Evolutionary conservation across 2,797 vertebrate genomes (phyloP).

Genomic region (Zenarchopterus dispar): DNA sequence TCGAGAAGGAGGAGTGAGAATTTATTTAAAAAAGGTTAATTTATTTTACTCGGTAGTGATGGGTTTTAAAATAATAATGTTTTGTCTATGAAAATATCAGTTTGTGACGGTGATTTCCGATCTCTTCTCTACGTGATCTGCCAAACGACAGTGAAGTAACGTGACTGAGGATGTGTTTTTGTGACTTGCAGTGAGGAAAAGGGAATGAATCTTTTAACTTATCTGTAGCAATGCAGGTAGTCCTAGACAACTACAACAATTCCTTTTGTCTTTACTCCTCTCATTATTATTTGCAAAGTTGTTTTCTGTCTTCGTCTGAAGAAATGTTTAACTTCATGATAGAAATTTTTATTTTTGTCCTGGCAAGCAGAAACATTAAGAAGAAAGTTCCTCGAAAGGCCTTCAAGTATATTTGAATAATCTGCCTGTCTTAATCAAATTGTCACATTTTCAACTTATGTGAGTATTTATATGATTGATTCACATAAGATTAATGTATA

Average conservation of each 20-base stretch:
- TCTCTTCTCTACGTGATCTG: conserved; percentile 69
- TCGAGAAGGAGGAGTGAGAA: conserved; percentile 77
- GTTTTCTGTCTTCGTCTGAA: conserved; percentile 21
- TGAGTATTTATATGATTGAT: conserved; percentile 13
- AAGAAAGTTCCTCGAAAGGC: conserved; percentile 26
- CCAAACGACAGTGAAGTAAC: conserved; percentile 68
- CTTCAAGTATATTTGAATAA: conserved; percentile 32
- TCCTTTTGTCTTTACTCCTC: conserved; percentile 19
- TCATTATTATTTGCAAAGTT: conserved; percentile 21
- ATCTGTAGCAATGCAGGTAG: conserved; percentile 41
- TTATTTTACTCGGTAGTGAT: conserved; percentile 53
- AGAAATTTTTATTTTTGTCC: conserved; percentile 10
- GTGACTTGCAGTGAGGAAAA: conserved; percentile 38
- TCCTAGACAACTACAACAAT: conserved; percentile 24
- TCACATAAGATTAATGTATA: neutral
- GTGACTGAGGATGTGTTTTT: conserved; percentile 46
- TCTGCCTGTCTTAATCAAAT: conserved; percentile 36
- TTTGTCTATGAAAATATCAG: conserved; percentile 56
- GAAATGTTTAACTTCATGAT: conserved; percentile 23
- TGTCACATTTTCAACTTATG: conserved; percentile 46
- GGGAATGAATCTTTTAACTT: conserved; percentile 28
- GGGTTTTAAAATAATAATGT: conserved; percentile 49
- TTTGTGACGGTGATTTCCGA: conserved; percentile 60
- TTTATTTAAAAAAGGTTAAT: neutral
- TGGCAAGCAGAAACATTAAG: conserved; percentile 17